Percentiles rank a stretch among this genome's conserved stretches.
These are phyloP conservation scores for Brachionus rotundiformis DNA, from an alignment of 1,140 invertebrate species.

Conservation along the genomic window DNA sequence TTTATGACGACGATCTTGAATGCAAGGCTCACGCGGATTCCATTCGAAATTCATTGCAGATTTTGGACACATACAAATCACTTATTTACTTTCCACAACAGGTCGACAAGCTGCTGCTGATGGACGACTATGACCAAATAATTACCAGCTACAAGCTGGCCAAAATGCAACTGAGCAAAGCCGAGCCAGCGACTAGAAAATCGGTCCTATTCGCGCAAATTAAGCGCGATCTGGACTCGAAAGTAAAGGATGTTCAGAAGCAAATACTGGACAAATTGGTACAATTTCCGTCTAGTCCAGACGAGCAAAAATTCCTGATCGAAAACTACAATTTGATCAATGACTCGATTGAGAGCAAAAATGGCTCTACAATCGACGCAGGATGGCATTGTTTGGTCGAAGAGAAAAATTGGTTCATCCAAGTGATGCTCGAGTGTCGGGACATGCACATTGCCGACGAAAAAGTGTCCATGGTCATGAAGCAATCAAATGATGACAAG, in stretches of 20 bases:
- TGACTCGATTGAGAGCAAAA: neutral
- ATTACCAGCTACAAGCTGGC: constrained; percentile 36
- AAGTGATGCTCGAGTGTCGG: constrained; percentile 41
- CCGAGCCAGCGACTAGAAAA: constrained; percentile 7
- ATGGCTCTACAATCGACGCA: neutral
- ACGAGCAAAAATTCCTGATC: constrained; percentile 49
- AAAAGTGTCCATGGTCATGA: constrained; percentile 23
- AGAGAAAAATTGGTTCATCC: constrained; percentile 48
- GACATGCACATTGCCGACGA: constrained; percentile 49
- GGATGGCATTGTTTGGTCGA: constrained; percentile 23
- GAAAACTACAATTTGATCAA: neutral
- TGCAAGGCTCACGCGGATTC: constrained; percentile 4
- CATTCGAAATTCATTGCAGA: constrained; percentile 37
- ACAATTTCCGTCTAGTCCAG: constrained; percentile 42
- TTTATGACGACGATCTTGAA: constrained; percentile 41
- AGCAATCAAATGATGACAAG: constrained; percentile 26
- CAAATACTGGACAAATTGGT: neutral
- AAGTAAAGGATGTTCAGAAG: neutral
- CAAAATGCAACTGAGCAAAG: constrained; percentile 26
- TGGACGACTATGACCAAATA: constrained; percentile 47
- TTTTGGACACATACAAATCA: constrained; percentile 39
- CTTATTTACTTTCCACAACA: constrained; percentile 47
- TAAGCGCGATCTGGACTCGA: neutral
- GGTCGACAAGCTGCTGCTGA: neutral
- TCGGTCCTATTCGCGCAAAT: constrained; percentile 22